Percentiles rank a stretch among this genome's conserved stretches.
These are phyloP conservation scores for Zhuqinia jingwanae DNA, from an alignment of 2,888 invertebrate genomes.

Conservation along the genomic window DNA sequence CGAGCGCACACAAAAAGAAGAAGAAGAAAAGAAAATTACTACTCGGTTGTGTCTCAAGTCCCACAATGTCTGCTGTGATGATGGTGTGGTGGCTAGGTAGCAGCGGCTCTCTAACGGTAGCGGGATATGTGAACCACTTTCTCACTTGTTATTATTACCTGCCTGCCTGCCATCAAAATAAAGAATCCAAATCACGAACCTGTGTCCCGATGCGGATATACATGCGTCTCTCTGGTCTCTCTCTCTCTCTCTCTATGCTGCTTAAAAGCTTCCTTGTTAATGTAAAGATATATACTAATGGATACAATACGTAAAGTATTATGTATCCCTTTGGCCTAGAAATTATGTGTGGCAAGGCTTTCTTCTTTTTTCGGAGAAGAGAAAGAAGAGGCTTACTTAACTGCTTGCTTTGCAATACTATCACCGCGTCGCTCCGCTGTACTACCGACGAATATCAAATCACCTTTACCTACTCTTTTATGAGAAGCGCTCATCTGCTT, in stretches of 20 bases:
- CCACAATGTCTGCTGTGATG: constrained; percentile 11
- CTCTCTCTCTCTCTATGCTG: no score
- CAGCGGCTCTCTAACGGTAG: no score
- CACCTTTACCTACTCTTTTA: constrained; percentile 15
- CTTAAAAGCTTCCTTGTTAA: neutral
- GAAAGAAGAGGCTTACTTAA: neutral
- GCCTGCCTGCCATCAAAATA: constrained; percentile 60
- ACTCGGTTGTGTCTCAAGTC: neutral
- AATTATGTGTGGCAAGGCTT: constrained; percentile 31
- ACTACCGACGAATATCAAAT: neutral
- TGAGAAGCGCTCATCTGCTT: constrained; percentile 6
- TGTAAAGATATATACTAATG: constrained; percentile 33
- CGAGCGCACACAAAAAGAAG: neutral
- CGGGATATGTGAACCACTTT: constrained; percentile 50
- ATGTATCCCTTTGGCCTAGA: constrained; percentile 55
- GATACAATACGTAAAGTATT: constrained; percentile 27
- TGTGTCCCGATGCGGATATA: constrained; percentile 52
- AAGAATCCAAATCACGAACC: constrained; percentile 64
- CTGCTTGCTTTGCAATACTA: constrained; percentile 17
- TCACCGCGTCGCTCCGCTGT: neutral
- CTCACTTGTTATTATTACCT: constrained; percentile 62
- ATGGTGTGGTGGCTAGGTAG: no score
- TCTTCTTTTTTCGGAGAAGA: neutral
- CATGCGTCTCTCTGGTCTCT: constrained; percentile 11
- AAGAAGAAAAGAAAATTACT: constrained; percentile 38